Evolutionary conservation across 2,888 invertebrate species (phyloP).

Genomic region (Pristionchus mayeri): DNA sequence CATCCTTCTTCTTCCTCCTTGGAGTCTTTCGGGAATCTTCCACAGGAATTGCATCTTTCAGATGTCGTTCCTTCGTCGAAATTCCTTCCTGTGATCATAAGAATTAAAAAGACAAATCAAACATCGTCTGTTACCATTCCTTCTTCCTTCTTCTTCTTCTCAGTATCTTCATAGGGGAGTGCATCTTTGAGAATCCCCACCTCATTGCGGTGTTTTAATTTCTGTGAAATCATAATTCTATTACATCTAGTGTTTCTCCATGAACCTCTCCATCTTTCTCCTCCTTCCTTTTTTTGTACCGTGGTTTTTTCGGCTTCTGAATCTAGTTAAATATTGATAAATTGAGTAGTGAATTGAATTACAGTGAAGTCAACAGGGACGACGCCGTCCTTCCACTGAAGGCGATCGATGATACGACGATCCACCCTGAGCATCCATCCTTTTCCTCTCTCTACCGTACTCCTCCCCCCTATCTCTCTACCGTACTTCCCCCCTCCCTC

Average conservation of each 20-base stretch:
- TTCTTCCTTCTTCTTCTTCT: not conserved
- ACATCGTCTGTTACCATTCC: not conserved
- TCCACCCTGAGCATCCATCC: not conserved
- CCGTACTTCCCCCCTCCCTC: not conserved
- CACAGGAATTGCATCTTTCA: not conserved
- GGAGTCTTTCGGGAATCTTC: no score
- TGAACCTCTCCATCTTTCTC: not conserved
- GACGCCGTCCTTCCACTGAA: slow-evolving; percentile 24
- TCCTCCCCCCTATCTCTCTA: no score
- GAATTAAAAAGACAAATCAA: no score
- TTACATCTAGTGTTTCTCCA: no score
- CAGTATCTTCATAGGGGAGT: not conserved
- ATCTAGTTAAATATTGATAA: not conserved
- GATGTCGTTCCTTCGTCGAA: not conserved
- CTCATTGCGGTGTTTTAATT: not conserved
- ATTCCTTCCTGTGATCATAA: not conserved
- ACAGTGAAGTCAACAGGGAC: not conserved
- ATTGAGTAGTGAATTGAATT: not conserved
- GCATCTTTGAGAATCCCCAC: not conserved
- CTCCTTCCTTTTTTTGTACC: not conserved
- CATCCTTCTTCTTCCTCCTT: no score
- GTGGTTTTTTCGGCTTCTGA: not conserved
- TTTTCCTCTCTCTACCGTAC: not conserved
- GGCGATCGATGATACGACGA: not conserved
- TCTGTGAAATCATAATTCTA: not conserved